Conservation (phyloP, 2,888 invertebrate species). For the Caenorhabditis macrosperma region DNA sequence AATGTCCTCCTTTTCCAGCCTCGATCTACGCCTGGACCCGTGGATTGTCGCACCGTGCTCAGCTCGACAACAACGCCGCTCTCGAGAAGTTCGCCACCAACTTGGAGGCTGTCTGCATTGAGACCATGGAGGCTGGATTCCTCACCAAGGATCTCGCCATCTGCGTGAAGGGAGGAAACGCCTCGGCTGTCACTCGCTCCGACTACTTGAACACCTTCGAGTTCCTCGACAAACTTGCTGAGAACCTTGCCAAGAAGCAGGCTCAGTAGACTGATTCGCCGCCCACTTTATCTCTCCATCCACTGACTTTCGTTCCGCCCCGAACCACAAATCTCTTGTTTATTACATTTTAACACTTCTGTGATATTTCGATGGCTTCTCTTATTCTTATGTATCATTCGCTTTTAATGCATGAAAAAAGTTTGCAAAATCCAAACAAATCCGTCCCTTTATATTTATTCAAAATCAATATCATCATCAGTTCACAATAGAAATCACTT, state of each 20-base stretch:
- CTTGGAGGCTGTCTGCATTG: conserved; percentile 88
- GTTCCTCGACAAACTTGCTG: conserved; percentile 94
- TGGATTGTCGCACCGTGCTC: conserved; percentile 93
- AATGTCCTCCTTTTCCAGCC: conserved; percentile 82
- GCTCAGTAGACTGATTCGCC: conserved; percentile 44
- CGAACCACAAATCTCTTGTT: conserved; percentile 22
- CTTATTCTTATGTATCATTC: conserved; percentile 17
- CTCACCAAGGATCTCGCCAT: conserved; percentile 99
- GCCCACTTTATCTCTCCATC: neutral
- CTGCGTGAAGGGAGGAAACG: conserved; percentile 89
- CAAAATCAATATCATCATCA: neutral
- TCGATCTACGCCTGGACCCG: conserved; percentile 99
- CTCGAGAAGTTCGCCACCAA: conserved; percentile 87
- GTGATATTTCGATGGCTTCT: conserved; percentile 39
- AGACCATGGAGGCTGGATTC: conserved; percentile 93
- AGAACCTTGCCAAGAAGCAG: conserved; percentile 85
- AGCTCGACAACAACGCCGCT: conserved; percentile 89
- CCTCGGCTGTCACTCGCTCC: conserved; percentile 82
- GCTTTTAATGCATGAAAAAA: conserved; percentile 15
- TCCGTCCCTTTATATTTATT: neutral
- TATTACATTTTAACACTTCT: conserved; percentile 29
- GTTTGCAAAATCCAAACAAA: neutral
- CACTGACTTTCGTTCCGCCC: conserved; percentile 14
- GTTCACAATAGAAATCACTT: conserved; percentile 24
- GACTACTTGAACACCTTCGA: conserved; percentile 98